Evolutionary conservation across 2,797 vertebrate species (phyloP).

Genomic region (Gadopsis bispinosus): DNA sequence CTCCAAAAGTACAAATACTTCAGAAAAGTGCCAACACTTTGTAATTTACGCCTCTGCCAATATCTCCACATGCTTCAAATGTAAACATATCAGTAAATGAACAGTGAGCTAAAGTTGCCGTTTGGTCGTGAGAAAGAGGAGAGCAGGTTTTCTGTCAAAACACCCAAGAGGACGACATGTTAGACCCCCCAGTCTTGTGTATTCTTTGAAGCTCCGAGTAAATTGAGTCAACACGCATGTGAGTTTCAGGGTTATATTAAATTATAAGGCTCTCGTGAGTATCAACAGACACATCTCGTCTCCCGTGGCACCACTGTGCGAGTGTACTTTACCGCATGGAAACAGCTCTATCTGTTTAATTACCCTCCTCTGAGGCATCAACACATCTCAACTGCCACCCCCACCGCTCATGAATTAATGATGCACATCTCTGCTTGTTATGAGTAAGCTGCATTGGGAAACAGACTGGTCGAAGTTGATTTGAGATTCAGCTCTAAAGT

Average conservation of each 20-base stretch:
- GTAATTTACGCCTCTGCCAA: background rate
- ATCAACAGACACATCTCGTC: conserved; percentile 46
- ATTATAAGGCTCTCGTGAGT: conserved; percentile 48
- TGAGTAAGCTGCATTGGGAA: conserved; percentile 76
- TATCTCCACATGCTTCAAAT: background rate
- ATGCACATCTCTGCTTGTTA: conserved; percentile 79
- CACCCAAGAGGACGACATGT: conserved; percentile 23
- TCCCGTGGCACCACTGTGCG: conserved; percentile 49
- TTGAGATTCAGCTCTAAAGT: conserved; percentile 61
- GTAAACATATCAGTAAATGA: conserved; percentile 37
- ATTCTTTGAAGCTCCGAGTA: conserved; percentile 60
- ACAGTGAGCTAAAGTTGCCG: conserved; percentile 27
- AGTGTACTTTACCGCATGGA: conserved; percentile 71
- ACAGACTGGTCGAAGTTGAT: conserved; percentile 75
- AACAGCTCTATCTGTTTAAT: conserved; percentile 84
- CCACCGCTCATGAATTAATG: conserved; percentile 84
- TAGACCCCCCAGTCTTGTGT: conserved; percentile 3
- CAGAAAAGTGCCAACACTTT: background rate
- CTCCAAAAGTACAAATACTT: background rate
- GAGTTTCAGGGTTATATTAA: conserved; percentile 50
- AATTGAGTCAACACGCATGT: conserved; percentile 53
- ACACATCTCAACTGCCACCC: conserved; percentile 74
- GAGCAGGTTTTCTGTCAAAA: conserved; percentile 38
- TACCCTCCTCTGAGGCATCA: conserved; percentile 81
- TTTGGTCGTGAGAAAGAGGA: conserved; percentile 36